phyloP scores from a whole-genome alignment of 2,113 vertebrate species.

The Coregonus clupeaformis region DNA sequence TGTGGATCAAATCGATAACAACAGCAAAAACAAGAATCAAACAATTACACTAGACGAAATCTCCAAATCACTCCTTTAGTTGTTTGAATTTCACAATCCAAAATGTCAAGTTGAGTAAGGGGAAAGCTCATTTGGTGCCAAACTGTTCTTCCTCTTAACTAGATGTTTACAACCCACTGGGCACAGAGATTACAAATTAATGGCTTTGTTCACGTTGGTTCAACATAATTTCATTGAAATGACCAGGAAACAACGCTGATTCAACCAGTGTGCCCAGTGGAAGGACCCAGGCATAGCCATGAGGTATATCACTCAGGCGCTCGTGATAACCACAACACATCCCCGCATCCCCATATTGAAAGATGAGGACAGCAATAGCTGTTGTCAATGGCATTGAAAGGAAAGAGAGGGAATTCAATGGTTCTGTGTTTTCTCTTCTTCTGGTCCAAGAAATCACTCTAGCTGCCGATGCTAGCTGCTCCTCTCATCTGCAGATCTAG shows the following conservation, averaged over 20 bases:
- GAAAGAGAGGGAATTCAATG: constrained; percentile 41
- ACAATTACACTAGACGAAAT: constrained; percentile 55
- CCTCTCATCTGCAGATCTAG: constrained; percentile 67
- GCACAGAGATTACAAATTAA: no score
- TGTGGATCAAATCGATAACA: constrained; percentile 63
- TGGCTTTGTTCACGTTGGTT: no score
- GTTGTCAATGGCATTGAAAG: constrained; percentile 52
- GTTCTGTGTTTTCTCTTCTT: constrained; percentile 64
- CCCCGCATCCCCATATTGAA: constrained; percentile 49
- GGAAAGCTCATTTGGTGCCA: background rate
- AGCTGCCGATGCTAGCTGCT: constrained; percentile 64
- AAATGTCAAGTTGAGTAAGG: background rate
- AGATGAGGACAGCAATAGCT: constrained; percentile 52
- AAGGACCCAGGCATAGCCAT: constrained; percentile 32
- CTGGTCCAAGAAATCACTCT: constrained; percentile 69
- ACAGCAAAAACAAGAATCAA: constrained; percentile 60
- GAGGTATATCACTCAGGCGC: constrained; percentile 18
- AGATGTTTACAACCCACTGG: constrained; percentile 19
- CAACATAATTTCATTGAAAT: no score
- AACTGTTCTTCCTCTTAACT: constrained; percentile 6
- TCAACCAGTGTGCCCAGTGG: no score
- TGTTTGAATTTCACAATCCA: constrained; percentile 33
- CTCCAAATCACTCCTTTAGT: constrained; percentile 61
- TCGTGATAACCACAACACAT: constrained; percentile 24
- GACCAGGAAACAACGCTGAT: no score